Base-by-base conservation (phyloP, 2,888 invertebrate species). In the Drosophila quinaria region DNA sequence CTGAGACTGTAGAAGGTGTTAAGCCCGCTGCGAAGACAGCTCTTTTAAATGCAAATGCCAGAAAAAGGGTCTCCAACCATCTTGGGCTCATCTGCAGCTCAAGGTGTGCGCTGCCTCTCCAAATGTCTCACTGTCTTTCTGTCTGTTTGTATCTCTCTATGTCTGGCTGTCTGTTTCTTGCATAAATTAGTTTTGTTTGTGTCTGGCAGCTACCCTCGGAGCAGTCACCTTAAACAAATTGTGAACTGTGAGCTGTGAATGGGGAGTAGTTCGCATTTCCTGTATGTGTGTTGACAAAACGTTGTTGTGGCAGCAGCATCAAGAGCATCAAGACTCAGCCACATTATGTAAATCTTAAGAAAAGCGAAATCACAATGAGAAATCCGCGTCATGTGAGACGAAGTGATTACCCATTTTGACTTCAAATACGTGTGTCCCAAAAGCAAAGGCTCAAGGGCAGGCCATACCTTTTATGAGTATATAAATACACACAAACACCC, bases 161-260 rank as follows among this genome's bases (percentile, higher is more conserved):
- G 22, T 37, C 17, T 59, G 39, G 63, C 49, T 66, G 67, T 63
- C 49, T 64, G 69, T 75, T 65, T 54, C 55, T 56, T 61, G 84
- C 79, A 85, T 87, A 89, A 79, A 87, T 85, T 89, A 72, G 82
- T 79, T 85, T 74, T 84, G 78, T 87, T 81, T 77, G 76, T 69
- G 70, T 81, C 74, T 84, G 78, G 47, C 72, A 59, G 68, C 68
- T 71, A 62, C 65, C 80, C 75, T 63, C 51, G 54, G 54, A 64
- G 76, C 63, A 71, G 52, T 55, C 75, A 78, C 71, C 80, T 78
- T 84, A 78, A 84, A 83, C 78, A 84, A 89, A 89, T 89, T 75
- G 84, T 68, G 54, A 64, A 73, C 47, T 62, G 69, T 68, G 64
- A 68, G 67, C 66, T 54, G 70, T 66, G 76, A 66, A 63, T 65